Evolutionary conservation across 2,113 vertebrate species (phyloP).

Genomic region (Gracilinanus agilis): DNA sequence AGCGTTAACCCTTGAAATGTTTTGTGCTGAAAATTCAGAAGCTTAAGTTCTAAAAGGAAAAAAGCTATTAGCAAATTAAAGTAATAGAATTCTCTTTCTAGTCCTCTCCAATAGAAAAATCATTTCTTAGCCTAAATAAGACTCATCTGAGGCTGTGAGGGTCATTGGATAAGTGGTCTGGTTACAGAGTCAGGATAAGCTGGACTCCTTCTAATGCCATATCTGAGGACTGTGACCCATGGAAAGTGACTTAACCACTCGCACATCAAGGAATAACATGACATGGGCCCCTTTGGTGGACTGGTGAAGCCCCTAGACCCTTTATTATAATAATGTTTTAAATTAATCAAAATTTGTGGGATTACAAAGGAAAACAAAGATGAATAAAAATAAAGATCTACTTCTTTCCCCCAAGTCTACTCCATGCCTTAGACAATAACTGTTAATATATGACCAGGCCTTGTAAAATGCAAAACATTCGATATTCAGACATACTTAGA

Average conservation of each 20-base stretch:
- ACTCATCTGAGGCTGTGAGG: background rate
- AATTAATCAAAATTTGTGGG: background rate
- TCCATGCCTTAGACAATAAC: background rate
- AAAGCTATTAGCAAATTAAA: background rate
- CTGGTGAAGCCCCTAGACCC: background rate
- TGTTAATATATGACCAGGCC: background rate
- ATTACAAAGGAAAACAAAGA: background rate
- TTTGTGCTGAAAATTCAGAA: background rate
- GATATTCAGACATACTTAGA: constrained; percentile 10
- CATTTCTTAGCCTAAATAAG: background rate
- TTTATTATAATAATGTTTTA: background rate
- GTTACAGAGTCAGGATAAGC: background rate
- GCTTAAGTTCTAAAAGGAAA: background rate
- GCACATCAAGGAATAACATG: background rate
- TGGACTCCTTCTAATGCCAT: background rate
- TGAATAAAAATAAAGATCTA: background rate
- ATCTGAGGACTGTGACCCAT: background rate
- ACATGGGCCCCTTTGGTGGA: background rate
- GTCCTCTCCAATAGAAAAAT: background rate
- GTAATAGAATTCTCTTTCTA: background rate
- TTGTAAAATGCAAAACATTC: constrained; percentile 18
- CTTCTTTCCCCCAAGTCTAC: background rate
- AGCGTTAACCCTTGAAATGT: constrained; percentile 69
- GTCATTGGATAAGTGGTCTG: background rate
- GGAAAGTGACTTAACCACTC: background rate